phyloP scores from a whole-genome alignment of 2,888 invertebrate genomes.

The Lycocerus yunnanus region DNA sequence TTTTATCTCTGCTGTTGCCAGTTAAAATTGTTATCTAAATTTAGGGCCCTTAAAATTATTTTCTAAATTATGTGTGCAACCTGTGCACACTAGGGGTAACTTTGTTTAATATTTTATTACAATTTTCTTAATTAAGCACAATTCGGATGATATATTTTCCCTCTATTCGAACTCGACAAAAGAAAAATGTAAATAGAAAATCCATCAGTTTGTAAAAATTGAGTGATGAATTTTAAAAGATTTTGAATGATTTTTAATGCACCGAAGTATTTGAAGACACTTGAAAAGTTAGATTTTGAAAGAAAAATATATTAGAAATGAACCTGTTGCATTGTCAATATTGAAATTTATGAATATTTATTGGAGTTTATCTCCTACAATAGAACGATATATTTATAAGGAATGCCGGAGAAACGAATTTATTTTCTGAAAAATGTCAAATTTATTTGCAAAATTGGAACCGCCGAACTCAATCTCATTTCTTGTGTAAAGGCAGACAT shows the following conservation, averaged over 20 bases:
- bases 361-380: constrained; percentile 31
- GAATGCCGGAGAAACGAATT: constrained; percentile 28
- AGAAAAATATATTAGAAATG: constrained; percentile 26
- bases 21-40: constrained; percentile 10
- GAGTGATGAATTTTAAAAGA: background rate
- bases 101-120: background rate
- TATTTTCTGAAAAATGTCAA: constrained; percentile 30
- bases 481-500: constrained; percentile 12
- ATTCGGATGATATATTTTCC: background rate
- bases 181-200: background rate
- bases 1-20: constrained; percentile 8
- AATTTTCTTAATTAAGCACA: background rate
- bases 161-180: background rate
- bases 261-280: constrained; percentile 21
- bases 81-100: background rate
- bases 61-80: constrained; percentile 4
- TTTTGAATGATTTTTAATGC: background rate
- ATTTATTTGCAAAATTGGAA: constrained; percentile 30
- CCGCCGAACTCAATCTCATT: constrained; percentile 20
- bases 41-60: background rate
- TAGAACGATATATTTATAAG: constrained; percentile 31
- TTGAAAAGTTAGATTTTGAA: constrained; percentile 26
- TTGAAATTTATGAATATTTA: constrained; percentile 35
- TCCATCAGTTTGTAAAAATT: background rate
- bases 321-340: constrained; percentile 35